Evolutionary conservation across 1,140 invertebrate genomes (phyloP).

Genomic region (Brachionus plicatilis): DNA sequence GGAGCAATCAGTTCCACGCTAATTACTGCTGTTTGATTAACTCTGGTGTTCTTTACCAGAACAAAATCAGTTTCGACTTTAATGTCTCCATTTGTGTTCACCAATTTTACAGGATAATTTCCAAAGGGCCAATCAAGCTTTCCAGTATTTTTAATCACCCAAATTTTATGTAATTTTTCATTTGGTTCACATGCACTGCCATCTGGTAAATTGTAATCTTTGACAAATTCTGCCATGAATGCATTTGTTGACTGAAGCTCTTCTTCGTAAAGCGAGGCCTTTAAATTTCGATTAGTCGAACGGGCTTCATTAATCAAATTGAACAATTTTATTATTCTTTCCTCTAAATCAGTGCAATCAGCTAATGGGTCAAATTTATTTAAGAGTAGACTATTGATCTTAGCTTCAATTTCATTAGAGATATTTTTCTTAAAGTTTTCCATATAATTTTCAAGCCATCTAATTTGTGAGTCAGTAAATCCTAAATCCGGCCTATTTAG

Average conservation of each 20-base stretch:
- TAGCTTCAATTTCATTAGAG: not conserved
- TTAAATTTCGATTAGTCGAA: not conserved
- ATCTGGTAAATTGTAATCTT: slow-evolving; percentile 51
- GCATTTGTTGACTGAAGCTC: slow-evolving; percentile 8
- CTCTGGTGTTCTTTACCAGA: not conserved
- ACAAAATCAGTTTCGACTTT: slow-evolving; percentile 39
- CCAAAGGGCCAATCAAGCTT: slow-evolving; percentile 46
- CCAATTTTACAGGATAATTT: slow-evolving; percentile 43
- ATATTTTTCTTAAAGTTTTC: slow-evolving; percentile 5
- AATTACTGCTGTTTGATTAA: not conserved
- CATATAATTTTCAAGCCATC: slow-evolving; percentile 15
- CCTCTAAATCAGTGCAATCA: not conserved
- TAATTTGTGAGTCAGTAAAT: not conserved
- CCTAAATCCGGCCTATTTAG: not conserved
- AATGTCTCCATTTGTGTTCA: slow-evolving; percentile 46
- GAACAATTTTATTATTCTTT: not conserved
- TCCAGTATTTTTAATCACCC: slow-evolving; percentile 53
- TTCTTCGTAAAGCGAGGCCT: slow-evolving; percentile 29
- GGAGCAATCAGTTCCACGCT: slow-evolving; percentile 42
- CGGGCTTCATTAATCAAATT: not conserved
- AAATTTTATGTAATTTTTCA: slow-evolving; percentile 50
- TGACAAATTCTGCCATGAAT: slow-evolving; percentile 46
- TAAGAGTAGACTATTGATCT: not conserved
- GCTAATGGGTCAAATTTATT: not conserved
- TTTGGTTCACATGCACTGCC: slow-evolving; percentile 47